Percentiles rank a stretch among this genome's conserved stretches.
phyloP scores from a whole-genome alignment of 2,888 invertebrate genomes.

The Andrena trimmerana region DNA sequence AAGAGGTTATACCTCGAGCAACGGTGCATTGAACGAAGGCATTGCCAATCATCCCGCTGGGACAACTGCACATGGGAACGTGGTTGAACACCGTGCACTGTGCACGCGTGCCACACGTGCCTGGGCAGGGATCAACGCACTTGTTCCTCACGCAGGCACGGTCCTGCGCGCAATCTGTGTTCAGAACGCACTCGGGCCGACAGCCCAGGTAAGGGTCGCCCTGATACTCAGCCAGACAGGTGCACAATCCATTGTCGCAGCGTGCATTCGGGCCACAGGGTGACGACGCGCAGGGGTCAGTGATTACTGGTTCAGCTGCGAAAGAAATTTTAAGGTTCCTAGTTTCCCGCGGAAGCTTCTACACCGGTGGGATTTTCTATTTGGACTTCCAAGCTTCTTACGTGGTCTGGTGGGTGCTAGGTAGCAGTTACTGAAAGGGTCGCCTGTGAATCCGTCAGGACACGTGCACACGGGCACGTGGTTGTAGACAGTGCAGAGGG shows the following conservation, averaged over 20 bases:
- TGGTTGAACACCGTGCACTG: conserved; percentile 84
- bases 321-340: conserved; percentile 23
- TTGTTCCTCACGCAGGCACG: conserved; percentile 85
- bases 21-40: conserved; percentile 87
- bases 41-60: conserved; percentile 90
- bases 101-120: conserved; percentile 86
- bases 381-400: conserved; percentile 69
- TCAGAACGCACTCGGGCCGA: conserved; percentile 84
- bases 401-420: conserved; percentile 85
- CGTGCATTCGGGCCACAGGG: conserved; percentile 86
- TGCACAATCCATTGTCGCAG: conserved; percentile 88
- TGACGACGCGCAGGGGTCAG: conserved; percentile 88
- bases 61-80: conserved; percentile 87
- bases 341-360: neutral
- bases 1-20: conserved; percentile 37
- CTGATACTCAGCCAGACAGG: conserved; percentile 87
- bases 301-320: conserved; percentile 82
- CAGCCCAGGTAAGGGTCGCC: conserved; percentile 87
- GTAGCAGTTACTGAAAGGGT: conserved; percentile 93
- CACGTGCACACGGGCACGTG: conserved; percentile 95
- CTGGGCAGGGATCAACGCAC: conserved; percentile 85
- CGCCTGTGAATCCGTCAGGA: conserved; percentile 92
- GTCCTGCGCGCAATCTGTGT: conserved; percentile 84
- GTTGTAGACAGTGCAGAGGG: conserved; percentile 92
- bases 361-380: neutral